These are phyloP conservation scores for Dolichallabes microphthalmus DNA, from an alignment of 2,113 vertebrate species.

Conservation along the genomic window DNA sequence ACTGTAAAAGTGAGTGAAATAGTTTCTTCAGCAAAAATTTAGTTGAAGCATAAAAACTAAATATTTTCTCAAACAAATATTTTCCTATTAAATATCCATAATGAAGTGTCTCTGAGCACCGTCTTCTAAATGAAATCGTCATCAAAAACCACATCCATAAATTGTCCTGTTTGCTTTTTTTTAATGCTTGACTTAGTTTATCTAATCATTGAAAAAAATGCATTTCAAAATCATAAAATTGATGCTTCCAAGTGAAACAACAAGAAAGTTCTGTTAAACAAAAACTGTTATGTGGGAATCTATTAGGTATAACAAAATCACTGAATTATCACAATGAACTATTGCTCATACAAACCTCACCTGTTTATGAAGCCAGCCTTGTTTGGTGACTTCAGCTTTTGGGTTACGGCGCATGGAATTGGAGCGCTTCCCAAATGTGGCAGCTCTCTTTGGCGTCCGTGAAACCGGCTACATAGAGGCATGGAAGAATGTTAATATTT, in stretches of 20 bases:
- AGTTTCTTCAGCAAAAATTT: not conserved
- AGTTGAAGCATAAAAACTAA: not conserved
- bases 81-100: not conserved
- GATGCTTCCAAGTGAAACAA: not conserved
- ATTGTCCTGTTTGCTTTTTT: not conserved
- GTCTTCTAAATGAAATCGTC: not conserved
- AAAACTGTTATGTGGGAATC: not conserved
- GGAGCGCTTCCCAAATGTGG: slow-evolving; percentile 90
- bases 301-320: not conserved
- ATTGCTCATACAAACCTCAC: slow-evolving; percentile 59
- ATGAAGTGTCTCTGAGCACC: not conserved
- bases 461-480: slow-evolving; percentile 63
- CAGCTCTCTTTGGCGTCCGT: slow-evolving; percentile 80
- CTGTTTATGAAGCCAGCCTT: slow-evolving; percentile 95
- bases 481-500: slow-evolving; percentile 1
- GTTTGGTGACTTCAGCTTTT: slow-evolving; percentile 79
- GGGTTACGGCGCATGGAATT: slow-evolving; percentile 95
- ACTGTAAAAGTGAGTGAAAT: not conserved
- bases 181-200: not conserved
- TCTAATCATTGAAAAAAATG: not conserved
- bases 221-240: not conserved
- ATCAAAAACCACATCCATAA: not conserved
- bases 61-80: not conserved
- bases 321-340: not conserved
- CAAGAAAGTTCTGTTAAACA: not conserved